These are phyloP conservation scores for human DNA, from an alignment of 2,113 vertebrate genomes.

Conservation along the genomic window GRCh38 chr16:24080001-24080500, in stretches of 20 bases:
- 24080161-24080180: neutral
- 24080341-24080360: neutral
- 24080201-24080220: neutral
- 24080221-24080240: neutral
- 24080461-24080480: neutral
- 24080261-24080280: neutral
- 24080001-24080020: constrained; percentile 56
- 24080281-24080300: neutral
- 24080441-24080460: neutral
- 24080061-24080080: constrained; percentile 4
- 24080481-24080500: neutral
- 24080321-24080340: neutral
- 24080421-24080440: neutral
- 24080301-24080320: neutral
- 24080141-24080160: neutral
- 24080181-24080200: neutral
- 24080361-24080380: neutral
- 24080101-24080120: neutral
- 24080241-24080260: neutral
- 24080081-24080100: constrained; percentile 1
- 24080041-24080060: constrained; percentile 40
- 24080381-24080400: neutral
- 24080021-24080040: constrained; percentile 49
- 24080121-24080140: neutral
- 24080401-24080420: neutral